Percentiles rank a stretch among this genome's conserved stretches.
These are phyloP conservation scores for Pelosia muscerda DNA, from an alignment of 2,888 invertebrate species.

Conservation along the genomic window DNA sequence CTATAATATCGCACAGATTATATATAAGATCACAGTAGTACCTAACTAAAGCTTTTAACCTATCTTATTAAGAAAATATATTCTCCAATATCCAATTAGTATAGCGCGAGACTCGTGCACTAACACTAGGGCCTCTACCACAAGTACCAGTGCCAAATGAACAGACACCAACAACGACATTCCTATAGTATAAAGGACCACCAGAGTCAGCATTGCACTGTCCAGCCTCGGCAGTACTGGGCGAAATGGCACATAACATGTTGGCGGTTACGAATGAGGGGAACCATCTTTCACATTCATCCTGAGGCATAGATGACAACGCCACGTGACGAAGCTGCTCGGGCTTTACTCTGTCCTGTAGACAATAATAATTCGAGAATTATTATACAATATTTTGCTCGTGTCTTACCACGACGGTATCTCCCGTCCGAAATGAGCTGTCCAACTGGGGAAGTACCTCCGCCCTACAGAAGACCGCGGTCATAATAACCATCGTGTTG, in stretches of 20 bases:
- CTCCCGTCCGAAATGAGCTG: no score
- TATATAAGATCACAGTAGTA: no score
- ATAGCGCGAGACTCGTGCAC: background rate
- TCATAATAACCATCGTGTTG: no score
- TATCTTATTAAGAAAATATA: background rate
- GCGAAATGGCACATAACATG: background rate
- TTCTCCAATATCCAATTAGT: background rate
- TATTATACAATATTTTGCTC: no score
- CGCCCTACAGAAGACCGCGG: no score
- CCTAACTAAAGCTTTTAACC: no score
- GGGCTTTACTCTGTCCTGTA: background rate
- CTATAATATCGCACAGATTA: no score
- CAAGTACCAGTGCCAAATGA: background rate
- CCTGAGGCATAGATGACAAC: background rate
- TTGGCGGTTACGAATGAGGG: background rate
- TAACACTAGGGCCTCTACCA: background rate
- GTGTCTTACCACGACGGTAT: no score
- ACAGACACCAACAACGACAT: background rate
- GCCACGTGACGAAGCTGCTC: background rate
- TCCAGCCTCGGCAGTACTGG: background rate
- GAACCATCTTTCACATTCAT: background rate
- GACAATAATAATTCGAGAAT: background rate
- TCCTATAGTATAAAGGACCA: background rate
- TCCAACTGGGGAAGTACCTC: no score
- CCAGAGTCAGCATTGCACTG: conserved; percentile 1